Percentiles rank a stretch among this genome's conserved stretches.
Evolutionary conservation across 2,113 vertebrate genomes (phyloP).

Genomic region (Coptodon rendalli): DNA sequence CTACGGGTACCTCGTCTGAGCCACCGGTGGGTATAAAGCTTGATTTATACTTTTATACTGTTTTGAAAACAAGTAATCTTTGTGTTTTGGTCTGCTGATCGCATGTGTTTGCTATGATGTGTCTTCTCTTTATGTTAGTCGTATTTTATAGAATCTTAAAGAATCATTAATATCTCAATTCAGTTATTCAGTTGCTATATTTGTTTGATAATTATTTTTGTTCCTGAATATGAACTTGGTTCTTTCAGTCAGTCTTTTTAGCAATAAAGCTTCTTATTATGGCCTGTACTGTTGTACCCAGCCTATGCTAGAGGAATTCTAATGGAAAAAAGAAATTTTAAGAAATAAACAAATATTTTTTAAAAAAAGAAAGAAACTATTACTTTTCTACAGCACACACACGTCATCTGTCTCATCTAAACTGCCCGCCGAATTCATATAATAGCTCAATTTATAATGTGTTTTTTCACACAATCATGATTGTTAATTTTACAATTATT

Average conservation of each 20-base stretch:
- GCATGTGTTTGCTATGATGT: rapidly evolving
- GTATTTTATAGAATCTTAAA: background rate
- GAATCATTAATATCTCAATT: background rate
- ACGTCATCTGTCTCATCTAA: rapidly evolving
- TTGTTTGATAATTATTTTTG: background rate
- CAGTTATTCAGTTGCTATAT: background rate
- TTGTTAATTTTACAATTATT: background rate
- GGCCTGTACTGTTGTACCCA: background rate
- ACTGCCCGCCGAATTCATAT: background rate
- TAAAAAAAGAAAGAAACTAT: too few relatives aligned
- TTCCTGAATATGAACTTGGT: background rate
- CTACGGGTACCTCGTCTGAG: background rate
- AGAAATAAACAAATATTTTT: background rate
- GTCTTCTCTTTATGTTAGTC: background rate
- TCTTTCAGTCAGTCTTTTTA: background rate
- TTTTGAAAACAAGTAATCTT: background rate
- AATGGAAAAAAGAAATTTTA: background rate
- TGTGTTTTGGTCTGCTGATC: background rate
- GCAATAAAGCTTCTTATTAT: background rate
- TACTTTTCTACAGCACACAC: background rate
- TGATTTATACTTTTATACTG: background rate
- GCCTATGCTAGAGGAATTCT: background rate
- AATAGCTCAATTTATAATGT: background rate
- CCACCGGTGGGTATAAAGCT: background rate
- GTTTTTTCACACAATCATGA: background rate